A percentile compares a stretch with the other conserved stretches of the same genome.
These are phyloP conservation scores for Drosophila nigrodunni DNA, from an alignment of 1,140 invertebrate species.

Conservation along the genomic window DNA sequence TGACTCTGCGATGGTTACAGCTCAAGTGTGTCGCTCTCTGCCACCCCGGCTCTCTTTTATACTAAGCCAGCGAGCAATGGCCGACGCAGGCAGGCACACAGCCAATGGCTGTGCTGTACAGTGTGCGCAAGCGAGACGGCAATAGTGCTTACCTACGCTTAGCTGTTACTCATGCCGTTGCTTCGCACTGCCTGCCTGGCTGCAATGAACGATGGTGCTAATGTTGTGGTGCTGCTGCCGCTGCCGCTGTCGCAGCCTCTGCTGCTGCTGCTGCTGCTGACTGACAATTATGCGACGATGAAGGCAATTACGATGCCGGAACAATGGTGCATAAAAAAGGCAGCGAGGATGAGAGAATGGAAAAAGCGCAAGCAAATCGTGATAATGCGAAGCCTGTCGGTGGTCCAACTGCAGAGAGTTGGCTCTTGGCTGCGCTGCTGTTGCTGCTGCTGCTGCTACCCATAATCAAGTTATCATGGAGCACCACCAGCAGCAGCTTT, in stretches of 20 bases:
- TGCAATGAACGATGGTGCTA: constrained; percentile 63
- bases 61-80: constrained; percentile 62
- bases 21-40: constrained; percentile 74
- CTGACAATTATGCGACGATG: constrained; percentile 77
- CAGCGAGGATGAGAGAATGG: constrained; percentile 18
- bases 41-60: constrained; percentile 71
- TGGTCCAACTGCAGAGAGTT: constrained; percentile 22
- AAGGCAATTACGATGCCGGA: constrained; percentile 79
- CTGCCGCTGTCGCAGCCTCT: constrained; percentile 33
- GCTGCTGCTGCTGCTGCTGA: constrained; percentile 37
- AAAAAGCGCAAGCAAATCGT: constrained; percentile 46
- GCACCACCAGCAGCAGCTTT: constrained; percentile 32
- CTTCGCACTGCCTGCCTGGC: constrained; percentile 24
- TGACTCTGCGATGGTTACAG: constrained; percentile 74
- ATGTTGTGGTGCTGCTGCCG: constrained; percentile 58
- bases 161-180: constrained; percentile 38
- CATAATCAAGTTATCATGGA: constrained; percentile 66
- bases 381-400: constrained; percentile 37
- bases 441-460: constrained; percentile 19
- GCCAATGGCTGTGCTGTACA: constrained; percentile 55
- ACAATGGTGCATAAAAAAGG: constrained; percentile 62
- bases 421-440: neutral
- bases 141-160: constrained; percentile 26
- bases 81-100: constrained; percentile 28
- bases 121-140: constrained; percentile 44